Conservation (phyloP, 2,888 invertebrate genomes). For the Apomyelois bistriatella region DNA sequence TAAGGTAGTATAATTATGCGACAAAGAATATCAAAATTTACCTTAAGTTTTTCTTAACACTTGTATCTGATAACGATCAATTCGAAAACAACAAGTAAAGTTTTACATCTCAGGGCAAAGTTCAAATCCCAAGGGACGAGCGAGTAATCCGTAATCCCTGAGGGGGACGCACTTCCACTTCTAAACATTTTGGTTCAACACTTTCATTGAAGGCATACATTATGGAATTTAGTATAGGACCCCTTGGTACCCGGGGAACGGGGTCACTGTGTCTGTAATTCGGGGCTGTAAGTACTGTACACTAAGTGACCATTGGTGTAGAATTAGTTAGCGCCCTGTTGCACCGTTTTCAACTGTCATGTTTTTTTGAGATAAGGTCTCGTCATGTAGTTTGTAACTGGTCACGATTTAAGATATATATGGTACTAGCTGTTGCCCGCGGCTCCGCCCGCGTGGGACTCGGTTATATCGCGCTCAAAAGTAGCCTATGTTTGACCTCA, state of each 20-base stretch:
- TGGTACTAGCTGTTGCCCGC: too few relatives aligned
- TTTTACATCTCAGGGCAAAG: conserved; percentile 44
- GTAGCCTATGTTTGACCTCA: too few relatives aligned
- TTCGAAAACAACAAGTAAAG: conserved; percentile 45
- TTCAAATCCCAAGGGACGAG: conserved; percentile 56
- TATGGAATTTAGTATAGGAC: background rate
- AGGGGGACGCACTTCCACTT: conserved; percentile 40
- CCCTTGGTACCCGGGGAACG: background rate
- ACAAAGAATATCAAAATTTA: too few relatives aligned
- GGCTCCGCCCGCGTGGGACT: too few relatives aligned
- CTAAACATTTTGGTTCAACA: conserved; percentile 27
- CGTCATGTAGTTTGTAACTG: too few relatives aligned
- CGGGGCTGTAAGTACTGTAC: background rate
- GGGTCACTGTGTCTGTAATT: too few relatives aligned
- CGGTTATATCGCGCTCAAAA: too few relatives aligned
- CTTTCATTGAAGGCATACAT: conserved; percentile 16
- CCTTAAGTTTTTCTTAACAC: background rate
- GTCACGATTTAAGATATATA: too few relatives aligned
- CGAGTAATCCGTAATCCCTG: conserved; percentile 61
- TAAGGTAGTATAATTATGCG: too few relatives aligned
- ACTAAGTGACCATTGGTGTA: background rate
- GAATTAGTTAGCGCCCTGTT: background rate
- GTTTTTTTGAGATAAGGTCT: too few relatives aligned
- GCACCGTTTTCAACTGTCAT: too few relatives aligned
- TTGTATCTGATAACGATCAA: conserved; percentile 22